Conservation (phyloP, 2,113 vertebrate species). For the Bothrops jararaca region DNA sequence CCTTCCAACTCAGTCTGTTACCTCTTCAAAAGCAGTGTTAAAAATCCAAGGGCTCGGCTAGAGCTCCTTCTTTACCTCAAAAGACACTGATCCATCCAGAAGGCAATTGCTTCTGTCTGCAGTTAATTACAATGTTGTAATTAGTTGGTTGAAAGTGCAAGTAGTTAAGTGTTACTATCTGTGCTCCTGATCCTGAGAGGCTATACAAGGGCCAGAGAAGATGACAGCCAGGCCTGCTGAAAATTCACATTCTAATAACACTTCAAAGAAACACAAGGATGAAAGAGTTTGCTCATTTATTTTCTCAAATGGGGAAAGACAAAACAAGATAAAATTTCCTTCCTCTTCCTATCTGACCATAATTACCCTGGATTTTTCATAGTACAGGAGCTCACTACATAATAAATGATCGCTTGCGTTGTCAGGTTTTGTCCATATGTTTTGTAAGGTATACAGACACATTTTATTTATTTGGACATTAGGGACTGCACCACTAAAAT, state of each 20-base stretch:
- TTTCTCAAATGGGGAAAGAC: not conserved
- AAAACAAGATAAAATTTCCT: not conserved
- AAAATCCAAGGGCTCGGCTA: constrained; percentile 7
- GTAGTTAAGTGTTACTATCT: constrained; percentile 56
- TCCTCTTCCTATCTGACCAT: not conserved
- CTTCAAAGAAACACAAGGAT: constrained; percentile 44
- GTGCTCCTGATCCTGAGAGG: constrained; percentile 45
- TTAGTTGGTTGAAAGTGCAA: constrained; percentile 63
- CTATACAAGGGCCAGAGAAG: constrained; percentile 50
- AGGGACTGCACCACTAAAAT: not conserved
- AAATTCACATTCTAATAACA: constrained; percentile 58
- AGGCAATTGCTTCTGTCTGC: constrained; percentile 55
- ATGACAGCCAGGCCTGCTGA: constrained; percentile 51
- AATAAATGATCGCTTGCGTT: not conserved
- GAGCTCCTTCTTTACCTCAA: constrained; percentile 38
- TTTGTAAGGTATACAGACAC: not conserved
- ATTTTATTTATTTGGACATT: not conserved
- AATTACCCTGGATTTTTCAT: not conserved
- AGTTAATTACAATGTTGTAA: constrained; percentile 63
- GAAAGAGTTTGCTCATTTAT: constrained; percentile 43
- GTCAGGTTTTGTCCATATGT: not conserved
- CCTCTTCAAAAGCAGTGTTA: not conserved
- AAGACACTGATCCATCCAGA: constrained; percentile 50
- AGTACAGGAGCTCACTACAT: not conserved
- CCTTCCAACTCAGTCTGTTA: not conserved